A percentile compares a stretch with the other conserved stretches of the same genome.
phyloP scores from a whole-genome alignment of 1,140 invertebrate species.

The Neotoxoptera formosana region DNA sequence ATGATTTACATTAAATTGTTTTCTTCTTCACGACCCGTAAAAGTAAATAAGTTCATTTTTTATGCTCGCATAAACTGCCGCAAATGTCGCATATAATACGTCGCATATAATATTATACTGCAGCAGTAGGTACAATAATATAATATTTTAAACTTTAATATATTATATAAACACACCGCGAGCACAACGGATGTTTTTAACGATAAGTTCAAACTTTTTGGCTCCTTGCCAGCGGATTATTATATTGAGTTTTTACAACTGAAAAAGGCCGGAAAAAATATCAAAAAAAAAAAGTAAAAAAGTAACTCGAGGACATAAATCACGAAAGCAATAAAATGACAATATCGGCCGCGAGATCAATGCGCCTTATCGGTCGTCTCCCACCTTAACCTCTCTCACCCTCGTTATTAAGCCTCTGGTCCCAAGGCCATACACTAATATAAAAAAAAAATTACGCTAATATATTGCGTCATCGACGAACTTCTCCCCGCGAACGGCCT shows the following conservation, averaged over 20 bases:
- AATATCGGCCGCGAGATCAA: neutral
- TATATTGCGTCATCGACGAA: neutral
- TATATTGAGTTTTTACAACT: conserved; percentile 41
- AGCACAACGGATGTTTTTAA: conserved; percentile 29
- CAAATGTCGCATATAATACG: neutral
- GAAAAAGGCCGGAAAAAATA: neutral
- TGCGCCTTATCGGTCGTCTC: neutral
- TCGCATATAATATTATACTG: neutral
- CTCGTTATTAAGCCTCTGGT: neutral
- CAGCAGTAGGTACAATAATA: neutral
- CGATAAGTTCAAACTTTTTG: conserved; percentile 47
- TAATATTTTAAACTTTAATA: neutral
- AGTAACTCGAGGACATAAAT: neutral
- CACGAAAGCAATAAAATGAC: conserved; percentile 22
- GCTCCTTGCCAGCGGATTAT: conserved; percentile 29
- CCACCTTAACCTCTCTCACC: neutral
- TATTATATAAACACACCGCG: neutral
- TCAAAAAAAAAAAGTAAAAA: conserved; percentile 10
- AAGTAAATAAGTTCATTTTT: neutral
- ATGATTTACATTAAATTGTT: conserved; percentile 12
- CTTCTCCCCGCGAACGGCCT: neutral
- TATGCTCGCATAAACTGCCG: neutral
- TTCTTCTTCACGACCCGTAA: neutral
- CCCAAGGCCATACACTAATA: neutral
- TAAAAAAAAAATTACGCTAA: neutral